These are phyloP conservation scores for Melanostigma gelatinosum DNA, from an alignment of 2,113 vertebrate species.

Conservation along the genomic window DNA sequence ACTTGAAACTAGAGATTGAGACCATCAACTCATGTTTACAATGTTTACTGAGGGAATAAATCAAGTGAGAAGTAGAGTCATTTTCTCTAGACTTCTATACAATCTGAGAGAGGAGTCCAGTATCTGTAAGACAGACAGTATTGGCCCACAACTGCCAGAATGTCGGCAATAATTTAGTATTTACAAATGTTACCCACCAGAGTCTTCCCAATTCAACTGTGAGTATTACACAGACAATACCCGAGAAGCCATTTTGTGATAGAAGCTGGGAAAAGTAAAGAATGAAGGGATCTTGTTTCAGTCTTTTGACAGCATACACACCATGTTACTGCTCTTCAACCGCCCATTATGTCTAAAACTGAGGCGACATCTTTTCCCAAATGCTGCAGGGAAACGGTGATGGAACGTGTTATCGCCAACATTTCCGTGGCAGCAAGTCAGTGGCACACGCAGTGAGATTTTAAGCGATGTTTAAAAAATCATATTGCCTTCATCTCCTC, in stretches of 20 bases:
- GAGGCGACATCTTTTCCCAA: slow-evolving; percentile 20
- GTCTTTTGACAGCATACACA: slow-evolving; percentile 24
- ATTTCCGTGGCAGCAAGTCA: slow-evolving; percentile 42
- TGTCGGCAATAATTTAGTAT: slow-evolving; percentile 73
- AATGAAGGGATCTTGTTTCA: slow-evolving; percentile 14
- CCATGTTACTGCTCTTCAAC: slow-evolving; percentile 8
- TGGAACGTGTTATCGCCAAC: slow-evolving; percentile 10
- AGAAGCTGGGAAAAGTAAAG: slow-evolving; percentile 34
- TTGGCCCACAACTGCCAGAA: slow-evolving; percentile 61
- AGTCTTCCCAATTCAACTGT: slow-evolving; percentile 28
- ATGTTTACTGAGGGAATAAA: neutral
- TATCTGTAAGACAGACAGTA: slow-evolving; percentile 38
- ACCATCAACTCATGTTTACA: neutral
- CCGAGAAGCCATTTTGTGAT: slow-evolving; percentile 24
- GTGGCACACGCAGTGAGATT: slow-evolving; percentile 22
- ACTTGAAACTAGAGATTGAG: neutral
- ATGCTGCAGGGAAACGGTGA: slow-evolving; percentile 26
- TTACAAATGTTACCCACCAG: slow-evolving; percentile 49
- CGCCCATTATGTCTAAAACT: slow-evolving; percentile 21
- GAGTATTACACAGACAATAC: slow-evolving; percentile 31
- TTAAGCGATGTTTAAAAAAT: neutral
- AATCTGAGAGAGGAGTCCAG: slow-evolving; percentile 17
- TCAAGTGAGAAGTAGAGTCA: neutral
- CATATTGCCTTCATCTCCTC: slow-evolving; percentile 32
- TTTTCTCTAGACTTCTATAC: neutral